phyloP scores from a whole-genome alignment of 2,113 vertebrate species.

The Phrynocephalus versicolor region DNA sequence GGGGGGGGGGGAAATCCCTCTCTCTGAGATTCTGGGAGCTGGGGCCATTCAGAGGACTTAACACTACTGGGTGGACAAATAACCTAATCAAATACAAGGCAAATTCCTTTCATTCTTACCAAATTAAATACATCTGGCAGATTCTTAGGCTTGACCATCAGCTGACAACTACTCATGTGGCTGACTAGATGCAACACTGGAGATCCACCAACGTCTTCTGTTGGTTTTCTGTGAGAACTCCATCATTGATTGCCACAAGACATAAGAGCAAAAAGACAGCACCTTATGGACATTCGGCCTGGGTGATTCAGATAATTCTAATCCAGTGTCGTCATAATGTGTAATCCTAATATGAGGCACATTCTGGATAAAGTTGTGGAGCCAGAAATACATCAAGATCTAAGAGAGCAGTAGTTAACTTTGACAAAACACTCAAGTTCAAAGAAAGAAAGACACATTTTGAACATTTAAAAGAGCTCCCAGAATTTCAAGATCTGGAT shows the following conservation, averaged over 20 bases:
- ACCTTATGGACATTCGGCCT: neutral
- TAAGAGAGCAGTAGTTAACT: neutral
- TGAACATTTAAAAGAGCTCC: too few species aligned
- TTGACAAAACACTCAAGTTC: neutral
- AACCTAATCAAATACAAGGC: neutral
- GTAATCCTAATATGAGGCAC: too few species aligned
- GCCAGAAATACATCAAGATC: neutral
- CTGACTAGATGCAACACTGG: neutral
- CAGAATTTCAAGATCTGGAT: neutral
- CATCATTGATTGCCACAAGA: neutral
- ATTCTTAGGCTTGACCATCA: neutral
- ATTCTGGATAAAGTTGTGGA: neutral
- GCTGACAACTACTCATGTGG: neutral
- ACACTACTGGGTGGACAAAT: too few species aligned
- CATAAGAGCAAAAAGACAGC: neutral
- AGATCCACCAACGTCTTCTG: too few species aligned
- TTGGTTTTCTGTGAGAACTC: neutral
- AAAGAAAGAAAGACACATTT: neutral
- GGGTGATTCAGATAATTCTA: too few species aligned
- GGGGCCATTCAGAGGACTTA: neutral
- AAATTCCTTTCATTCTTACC: neutral
- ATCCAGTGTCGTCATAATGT: too few species aligned
- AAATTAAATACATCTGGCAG: neutral
- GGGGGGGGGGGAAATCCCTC: neutral
- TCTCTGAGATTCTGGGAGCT: neutral